Conservation (phyloP, 1,140 invertebrate species). For the Leptinotarsa defecta region DNA sequence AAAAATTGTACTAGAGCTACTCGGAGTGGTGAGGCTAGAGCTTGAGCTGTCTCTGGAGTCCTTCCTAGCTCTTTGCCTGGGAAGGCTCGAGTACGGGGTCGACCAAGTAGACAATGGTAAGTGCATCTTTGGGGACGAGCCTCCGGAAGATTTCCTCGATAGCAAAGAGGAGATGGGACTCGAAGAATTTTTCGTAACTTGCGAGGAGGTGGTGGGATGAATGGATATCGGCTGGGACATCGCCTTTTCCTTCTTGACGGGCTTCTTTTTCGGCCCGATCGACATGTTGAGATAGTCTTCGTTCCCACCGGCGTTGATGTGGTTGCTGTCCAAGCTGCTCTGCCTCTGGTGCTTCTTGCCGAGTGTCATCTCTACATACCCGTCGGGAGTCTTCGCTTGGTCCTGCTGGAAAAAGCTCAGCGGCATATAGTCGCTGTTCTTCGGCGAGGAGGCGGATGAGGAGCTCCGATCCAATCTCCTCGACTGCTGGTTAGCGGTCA, state of each 20-base stretch:
- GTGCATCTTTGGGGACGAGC: constrained; percentile 56
- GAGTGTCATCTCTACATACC: constrained; percentile 67
- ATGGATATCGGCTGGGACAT: constrained; percentile 66
- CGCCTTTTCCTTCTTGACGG: constrained; percentile 56
- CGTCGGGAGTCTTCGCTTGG: constrained; percentile 52
- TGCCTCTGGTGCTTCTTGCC: constrained; percentile 44
- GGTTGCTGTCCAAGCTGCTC: constrained; percentile 45
- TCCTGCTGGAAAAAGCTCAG: constrained; percentile 52
- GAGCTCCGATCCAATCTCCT: constrained; percentile 53
- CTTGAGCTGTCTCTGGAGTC: constrained; percentile 56
- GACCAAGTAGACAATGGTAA: constrained; percentile 47
- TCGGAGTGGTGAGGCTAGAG: constrained; percentile 60
- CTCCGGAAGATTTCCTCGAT: constrained; percentile 53
- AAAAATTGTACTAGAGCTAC: constrained; percentile 64
- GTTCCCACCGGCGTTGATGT: constrained; percentile 42
- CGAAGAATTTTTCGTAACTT: constrained; percentile 31
- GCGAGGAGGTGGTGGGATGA: constrained; percentile 48
- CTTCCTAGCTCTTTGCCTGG: constrained; percentile 47
- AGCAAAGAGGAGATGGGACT: constrained; percentile 37
- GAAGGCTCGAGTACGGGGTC: constrained; percentile 53
- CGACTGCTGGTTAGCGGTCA: constrained; percentile 50
- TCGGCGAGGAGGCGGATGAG: constrained; percentile 36
- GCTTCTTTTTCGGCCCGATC: constrained; percentile 40
- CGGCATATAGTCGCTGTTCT: constrained; percentile 21
- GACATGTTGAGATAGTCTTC: constrained; percentile 57